Conservation (phyloP, 2,797 vertebrate genomes). For the Columba guinea region DNA sequence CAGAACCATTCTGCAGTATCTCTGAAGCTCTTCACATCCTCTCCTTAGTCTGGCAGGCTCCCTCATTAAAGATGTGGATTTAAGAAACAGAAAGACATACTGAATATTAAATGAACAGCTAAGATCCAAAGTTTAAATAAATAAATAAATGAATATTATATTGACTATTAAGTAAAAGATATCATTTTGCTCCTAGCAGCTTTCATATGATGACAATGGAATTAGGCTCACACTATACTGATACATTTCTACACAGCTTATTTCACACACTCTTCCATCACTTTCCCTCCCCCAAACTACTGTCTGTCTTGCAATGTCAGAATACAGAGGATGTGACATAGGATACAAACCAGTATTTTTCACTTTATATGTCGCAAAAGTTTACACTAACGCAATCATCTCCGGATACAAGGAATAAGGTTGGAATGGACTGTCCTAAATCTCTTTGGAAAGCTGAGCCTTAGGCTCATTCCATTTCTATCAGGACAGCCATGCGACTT, state of each 20-base stretch:
- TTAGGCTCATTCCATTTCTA: background rate
- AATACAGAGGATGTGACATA: background rate
- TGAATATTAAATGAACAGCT: constrained; percentile 13
- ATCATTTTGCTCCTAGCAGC: background rate
- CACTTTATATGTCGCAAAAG: background rate
- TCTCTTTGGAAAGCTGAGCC: background rate
- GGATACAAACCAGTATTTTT: background rate
- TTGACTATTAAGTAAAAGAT: background rate
- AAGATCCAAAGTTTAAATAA: background rate
- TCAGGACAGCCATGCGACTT: rapidly evolving
- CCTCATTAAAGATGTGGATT: constrained; percentile 7
- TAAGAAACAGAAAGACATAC: background rate
- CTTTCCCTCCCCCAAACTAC: background rate
- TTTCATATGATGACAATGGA: background rate
- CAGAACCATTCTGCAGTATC: constrained; percentile 34
- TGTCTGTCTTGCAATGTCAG: background rate
- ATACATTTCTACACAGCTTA: background rate
- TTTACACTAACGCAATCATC: background rate
- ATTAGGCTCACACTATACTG: background rate
- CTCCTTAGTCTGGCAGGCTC: background rate
- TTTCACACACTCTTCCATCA: background rate
- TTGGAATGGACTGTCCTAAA: background rate
- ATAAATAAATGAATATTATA: background rate
- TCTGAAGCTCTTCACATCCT: background rate
- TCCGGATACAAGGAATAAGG: background rate